Evolutionary conservation across 1,140 invertebrate genomes (phyloP), one percentile per base, ranked within the genome.

Genomic region (Trissolcus basalis): DNA sequence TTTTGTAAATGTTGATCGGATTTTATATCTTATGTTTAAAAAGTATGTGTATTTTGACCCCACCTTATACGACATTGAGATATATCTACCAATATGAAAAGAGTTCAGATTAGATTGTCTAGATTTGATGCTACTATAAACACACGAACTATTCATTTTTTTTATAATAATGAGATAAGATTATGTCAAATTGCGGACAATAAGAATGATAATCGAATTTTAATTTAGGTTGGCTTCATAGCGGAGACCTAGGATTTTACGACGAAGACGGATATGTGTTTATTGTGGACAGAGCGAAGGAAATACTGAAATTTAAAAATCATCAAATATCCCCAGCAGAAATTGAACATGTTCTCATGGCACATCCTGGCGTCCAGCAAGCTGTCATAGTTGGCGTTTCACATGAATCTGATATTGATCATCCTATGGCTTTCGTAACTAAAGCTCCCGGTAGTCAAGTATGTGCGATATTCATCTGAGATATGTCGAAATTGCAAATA

Each of bases 361-460:
- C 54, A n/a, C 70, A 73, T 61, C 61, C 61, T 6, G 70, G 45
- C 19, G 45, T 73, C 0, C 0, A 19, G 35, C 61, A 73, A 45
- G 48, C 44, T 49, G 70, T 45, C 43, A 61, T 73, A 14, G 88
- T 94, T 16, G 92, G 93, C 0, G 86, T 94, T 35, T 90, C 92
- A 0, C 87, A 93, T 64, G 78, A 88, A 14, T 80, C 87, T 13
- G 85, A 86, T 73, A 91, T 91, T 9, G 92, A 95, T 70, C 81
- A 92, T 11, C 91, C 93, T 0, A 87, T 90, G 41, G 94, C 93
- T 4, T 92, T 92, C 41, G 86, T 95, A 0, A 70, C 72, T 6
- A 79, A 75, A 19, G 71, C 80, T 33, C 79, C 83, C 1, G 85
- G 81, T 0, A 44, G 64, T 5, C 64, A 87, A 8, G 80, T 90